Conservation (phyloP, 2,888 invertebrate species). For the Phragmatobia fuliginosa region DNA sequence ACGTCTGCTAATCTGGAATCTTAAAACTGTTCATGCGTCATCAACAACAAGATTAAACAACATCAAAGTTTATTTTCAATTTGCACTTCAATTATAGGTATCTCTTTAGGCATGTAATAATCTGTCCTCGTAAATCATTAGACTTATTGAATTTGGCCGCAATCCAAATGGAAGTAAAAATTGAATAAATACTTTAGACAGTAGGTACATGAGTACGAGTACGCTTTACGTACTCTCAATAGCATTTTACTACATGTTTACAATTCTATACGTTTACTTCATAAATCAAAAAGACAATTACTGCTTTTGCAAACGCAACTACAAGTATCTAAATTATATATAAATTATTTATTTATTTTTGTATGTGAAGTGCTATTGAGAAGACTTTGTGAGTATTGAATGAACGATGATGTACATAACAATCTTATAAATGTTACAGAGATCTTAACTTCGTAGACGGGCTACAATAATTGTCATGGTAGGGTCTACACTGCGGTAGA, state of each 20-base stretch:
- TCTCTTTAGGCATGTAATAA: constrained; percentile 51
- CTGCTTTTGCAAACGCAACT: neutral
- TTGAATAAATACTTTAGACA: constrained; percentile 6
- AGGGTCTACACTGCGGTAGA: neutral
- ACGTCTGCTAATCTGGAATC: neutral
- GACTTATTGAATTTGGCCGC: constrained; percentile 42
- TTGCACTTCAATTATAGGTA: constrained; percentile 34
- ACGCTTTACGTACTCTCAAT: neutral
- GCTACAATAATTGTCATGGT: neutral
- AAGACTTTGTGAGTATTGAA: neutral
- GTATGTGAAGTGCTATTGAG: neutral
- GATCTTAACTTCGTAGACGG: neutral
- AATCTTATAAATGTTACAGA: neutral
- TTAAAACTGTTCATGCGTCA: constrained; percentile 14
- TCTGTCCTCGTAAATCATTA: constrained; percentile 48
- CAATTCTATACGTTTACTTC: neutral
- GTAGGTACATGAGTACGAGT: no score
- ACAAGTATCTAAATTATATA: neutral
- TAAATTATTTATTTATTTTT: neutral
- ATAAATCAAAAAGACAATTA: constrained; percentile 2
- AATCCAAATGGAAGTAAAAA: constrained; percentile 38
- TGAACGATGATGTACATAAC: neutral
- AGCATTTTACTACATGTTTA: neutral
- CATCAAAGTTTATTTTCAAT: constrained; percentile 32
- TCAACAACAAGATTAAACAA: constrained; percentile 22